A percentile compares a stretch with the other conserved stretches of the same genome.
Evolutionary conservation across 2,113 vertebrate species (phyloP).

Genomic region (Ranitomeya variabilis): DNA sequence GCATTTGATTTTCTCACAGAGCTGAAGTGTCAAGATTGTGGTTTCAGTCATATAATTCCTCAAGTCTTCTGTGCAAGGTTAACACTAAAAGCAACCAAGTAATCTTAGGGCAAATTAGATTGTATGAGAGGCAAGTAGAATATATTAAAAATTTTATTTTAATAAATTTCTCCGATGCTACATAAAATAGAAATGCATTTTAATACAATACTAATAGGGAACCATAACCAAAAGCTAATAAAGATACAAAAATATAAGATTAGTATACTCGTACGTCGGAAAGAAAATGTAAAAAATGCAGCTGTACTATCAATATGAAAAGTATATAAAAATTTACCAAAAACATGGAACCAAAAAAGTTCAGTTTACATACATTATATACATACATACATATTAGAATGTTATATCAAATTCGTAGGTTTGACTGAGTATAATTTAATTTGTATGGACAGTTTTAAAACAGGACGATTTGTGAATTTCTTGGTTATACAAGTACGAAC

Average conservation of each 20-base stretch:
- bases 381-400: no score
- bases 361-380: no score
- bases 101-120: slow-evolving; percentile 34
- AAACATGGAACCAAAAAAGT: neutral
- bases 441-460: no score
- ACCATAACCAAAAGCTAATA: neutral
- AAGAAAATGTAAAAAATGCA: neutral
- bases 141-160: slow-evolving; percentile 17
- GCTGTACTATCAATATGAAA: neutral
- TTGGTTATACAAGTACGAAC: no score
- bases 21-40: slow-evolving; percentile 42
- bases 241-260: neutral
- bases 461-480: no score
- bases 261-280: neutral
- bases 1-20: slow-evolving; percentile 50
- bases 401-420: no score
- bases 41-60: slow-evolving; percentile 34
- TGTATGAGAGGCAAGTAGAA: slow-evolving; percentile 20
- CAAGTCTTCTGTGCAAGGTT: slow-evolving; percentile 43
- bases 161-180: slow-evolving; percentile 2
- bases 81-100: slow-evolving; percentile 40
- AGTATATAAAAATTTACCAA: neutral
- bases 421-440: no score
- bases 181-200: slow-evolving; percentile 17
- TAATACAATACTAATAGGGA: slow-evolving; percentile 1